phyloP scores from a whole-genome alignment of 2,797 vertebrate species.

The Diplodus puntazzo region DNA sequence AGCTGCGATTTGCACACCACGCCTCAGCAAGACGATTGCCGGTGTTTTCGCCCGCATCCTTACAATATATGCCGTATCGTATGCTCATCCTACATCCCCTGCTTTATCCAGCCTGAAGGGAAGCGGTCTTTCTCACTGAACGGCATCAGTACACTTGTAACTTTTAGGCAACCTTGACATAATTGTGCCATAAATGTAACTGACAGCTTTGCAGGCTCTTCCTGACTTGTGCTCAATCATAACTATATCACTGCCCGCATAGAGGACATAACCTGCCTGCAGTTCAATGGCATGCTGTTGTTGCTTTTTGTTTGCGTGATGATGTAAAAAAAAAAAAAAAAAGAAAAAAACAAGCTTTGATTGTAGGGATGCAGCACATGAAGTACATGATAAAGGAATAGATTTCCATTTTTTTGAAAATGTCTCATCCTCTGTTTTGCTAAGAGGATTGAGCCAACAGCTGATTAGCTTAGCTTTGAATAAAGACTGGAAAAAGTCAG shows the following conservation, averaged over 20 bases:
- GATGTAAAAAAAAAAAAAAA: conserved; percentile 24
- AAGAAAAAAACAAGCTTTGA: no score
- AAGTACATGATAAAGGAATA: neutral
- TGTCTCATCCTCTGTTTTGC: neutral
- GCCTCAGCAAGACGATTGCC: conserved; percentile 39
- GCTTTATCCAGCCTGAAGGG: conserved; percentile 39
- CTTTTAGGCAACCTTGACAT: conserved; percentile 81
- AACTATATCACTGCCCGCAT: conserved; percentile 64
- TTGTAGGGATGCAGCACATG: neutral
- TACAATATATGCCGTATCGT: conserved; percentile 20
- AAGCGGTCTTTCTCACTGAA: conserved; percentile 52
- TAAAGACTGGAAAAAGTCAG: neutral
- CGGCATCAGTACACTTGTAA: conserved; percentile 69
- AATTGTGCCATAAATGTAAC: conserved; percentile 77
- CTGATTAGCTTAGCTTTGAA: conserved; percentile 2
- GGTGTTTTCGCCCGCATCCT: conserved; percentile 37
- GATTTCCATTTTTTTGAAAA: neutral
- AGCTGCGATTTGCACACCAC: conserved; percentile 27
- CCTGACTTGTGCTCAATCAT: conserved; percentile 75
- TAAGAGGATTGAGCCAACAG: neutral
- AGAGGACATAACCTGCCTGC: conserved; percentile 64
- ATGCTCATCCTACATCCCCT: conserved; percentile 18
- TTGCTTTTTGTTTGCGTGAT: conserved; percentile 21
- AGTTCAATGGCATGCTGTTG: conserved; percentile 42
- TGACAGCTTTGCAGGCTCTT: conserved; percentile 71